Conservation (phyloP, 2,888 invertebrate genomes). For the Pyrocoelia pectoralis region DNA sequence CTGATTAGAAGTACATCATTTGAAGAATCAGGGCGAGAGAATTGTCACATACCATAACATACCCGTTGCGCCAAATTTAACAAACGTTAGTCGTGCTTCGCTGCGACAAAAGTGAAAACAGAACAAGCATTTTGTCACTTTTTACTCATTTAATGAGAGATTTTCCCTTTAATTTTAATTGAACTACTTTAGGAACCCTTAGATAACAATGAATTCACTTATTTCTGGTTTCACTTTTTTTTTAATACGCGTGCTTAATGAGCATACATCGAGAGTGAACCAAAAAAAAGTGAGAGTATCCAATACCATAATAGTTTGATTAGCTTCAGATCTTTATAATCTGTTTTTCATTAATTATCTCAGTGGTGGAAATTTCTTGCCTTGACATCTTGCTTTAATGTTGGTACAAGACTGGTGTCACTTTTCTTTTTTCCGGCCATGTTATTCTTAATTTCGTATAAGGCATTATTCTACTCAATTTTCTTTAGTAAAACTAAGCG, state of each 20-base stretch:
- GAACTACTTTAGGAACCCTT: slow-evolving; percentile 30
- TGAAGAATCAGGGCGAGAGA: slow-evolving; percentile 40
- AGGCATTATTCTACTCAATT: too few species aligned
- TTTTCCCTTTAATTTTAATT: slow-evolving; percentile 35
- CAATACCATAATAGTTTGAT: not conserved
- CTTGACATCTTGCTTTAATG: too few species aligned
- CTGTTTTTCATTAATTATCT: not conserved
- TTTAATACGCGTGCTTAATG: not conserved
- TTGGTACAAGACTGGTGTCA: too few species aligned
- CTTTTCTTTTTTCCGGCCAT: too few species aligned
- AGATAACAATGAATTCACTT: slow-evolving; percentile 19
- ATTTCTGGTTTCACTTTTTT: slow-evolving; percentile 26
- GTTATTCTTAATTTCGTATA: too few species aligned
- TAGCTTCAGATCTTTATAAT: not conserved
- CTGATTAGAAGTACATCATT: slow-evolving; percentile 46
- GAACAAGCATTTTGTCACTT: slow-evolving; percentile 37
- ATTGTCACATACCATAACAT: slow-evolving; percentile 37
- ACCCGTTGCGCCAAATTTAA: slow-evolving; percentile 38
- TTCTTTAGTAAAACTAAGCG: too few species aligned
- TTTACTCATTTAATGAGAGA: slow-evolving; percentile 36
- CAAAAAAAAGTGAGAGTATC: slow-evolving; percentile 2
- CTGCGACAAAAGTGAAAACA: slow-evolving; percentile 42
- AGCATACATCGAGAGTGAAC: not conserved
- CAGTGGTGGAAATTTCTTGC: too few species aligned
- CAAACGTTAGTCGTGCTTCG: slow-evolving; percentile 40